A percentile compares a stretch with the other conserved stretches of the same genome.
These are phyloP conservation scores for Hyposmocoma kahamanoa DNA, from an alignment of 1,140 invertebrate genomes.

Conservation along the genomic window DNA sequence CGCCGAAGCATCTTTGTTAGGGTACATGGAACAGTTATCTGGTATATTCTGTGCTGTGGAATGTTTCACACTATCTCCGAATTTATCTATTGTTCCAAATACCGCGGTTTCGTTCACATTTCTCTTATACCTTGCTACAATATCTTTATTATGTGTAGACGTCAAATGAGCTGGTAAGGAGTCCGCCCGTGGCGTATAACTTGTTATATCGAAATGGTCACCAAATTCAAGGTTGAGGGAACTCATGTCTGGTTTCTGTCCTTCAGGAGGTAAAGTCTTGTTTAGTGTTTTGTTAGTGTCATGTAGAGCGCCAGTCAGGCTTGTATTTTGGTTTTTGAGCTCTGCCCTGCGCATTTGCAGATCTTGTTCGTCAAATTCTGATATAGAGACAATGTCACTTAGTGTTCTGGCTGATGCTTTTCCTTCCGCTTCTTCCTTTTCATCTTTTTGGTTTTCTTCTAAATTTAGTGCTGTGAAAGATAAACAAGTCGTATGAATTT, in stretches of 20 bases:
- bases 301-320: conserved; percentile 25
- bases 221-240: conserved; percentile 45
- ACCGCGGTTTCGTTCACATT: conserved; percentile 68
- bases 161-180: conserved; percentile 55
- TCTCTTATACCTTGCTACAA: conserved; percentile 44
- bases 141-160: conserved; percentile 48
- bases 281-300: conserved; percentile 28
- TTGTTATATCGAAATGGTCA: conserved; percentile 38
- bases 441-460: conserved; percentile 62
- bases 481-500: neutral
- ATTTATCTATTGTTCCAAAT: conserved; percentile 42
- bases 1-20: conserved; percentile 57
- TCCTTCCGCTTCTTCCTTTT: conserved; percentile 60
- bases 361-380: conserved; percentile 79
- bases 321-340: conserved; percentile 46
- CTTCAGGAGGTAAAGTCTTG: conserved; percentile 47
- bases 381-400: conserved; percentile 82
- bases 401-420: conserved; percentile 78
- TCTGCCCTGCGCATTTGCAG: conserved; percentile 67
- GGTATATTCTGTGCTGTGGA: conserved; percentile 43
- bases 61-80: conserved; percentile 33
- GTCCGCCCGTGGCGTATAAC: conserved; percentile 45
- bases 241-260: conserved; percentile 45
- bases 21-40: conserved; percentile 69
- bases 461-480: conserved; percentile 66